Conservation (phyloP, 2,113 vertebrate species). For the Phoxinus phoxinus region DNA sequence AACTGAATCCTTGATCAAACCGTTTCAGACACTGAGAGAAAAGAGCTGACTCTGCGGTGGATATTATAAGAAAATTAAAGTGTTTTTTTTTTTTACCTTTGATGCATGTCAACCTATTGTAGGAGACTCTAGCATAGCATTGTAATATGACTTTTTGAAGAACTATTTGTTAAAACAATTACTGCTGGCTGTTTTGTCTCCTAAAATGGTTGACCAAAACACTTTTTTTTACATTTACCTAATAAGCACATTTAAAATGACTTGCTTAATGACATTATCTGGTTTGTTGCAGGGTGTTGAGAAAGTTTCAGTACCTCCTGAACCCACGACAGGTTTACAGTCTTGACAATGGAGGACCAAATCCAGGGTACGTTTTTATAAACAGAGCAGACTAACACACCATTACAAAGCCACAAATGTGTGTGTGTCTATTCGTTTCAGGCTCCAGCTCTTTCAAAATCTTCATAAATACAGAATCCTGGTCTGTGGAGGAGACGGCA, state of each 20-base stretch:
- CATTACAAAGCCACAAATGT: not conserved
- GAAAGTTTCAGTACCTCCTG: slow-evolving; percentile 88
- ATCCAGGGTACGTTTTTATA: slow-evolving; percentile 74
- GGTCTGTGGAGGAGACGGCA: slow-evolving; percentile 91
- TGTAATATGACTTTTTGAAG: not conserved
- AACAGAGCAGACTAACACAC: not conserved
- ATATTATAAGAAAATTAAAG: too few species aligned
- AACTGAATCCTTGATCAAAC: too few species aligned
- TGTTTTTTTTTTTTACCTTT: too few species aligned
- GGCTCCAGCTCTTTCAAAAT: slow-evolving; percentile 85
- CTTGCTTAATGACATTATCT: not conserved
- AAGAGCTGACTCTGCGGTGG: too few species aligned
- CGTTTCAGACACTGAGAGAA: too few species aligned
- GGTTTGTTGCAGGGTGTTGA: slow-evolving; percentile 81
- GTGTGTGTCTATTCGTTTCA: slow-evolving; percentile 59
- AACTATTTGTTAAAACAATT: not conserved
- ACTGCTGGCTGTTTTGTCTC: not conserved
- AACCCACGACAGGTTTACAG: slow-evolving; percentile 90
- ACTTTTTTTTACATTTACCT: not conserved
- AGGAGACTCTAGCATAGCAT: too few species aligned
- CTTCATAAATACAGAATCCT: slow-evolving; percentile 81
- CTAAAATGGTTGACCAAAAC: not conserved
- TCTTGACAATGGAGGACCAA: slow-evolving; percentile 82
- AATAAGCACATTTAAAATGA: not conserved
- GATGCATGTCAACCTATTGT: too few species aligned